Base-by-base conservation (phyloP, 2,888 invertebrate genomes). In the Malacosoma neustria region DNA sequence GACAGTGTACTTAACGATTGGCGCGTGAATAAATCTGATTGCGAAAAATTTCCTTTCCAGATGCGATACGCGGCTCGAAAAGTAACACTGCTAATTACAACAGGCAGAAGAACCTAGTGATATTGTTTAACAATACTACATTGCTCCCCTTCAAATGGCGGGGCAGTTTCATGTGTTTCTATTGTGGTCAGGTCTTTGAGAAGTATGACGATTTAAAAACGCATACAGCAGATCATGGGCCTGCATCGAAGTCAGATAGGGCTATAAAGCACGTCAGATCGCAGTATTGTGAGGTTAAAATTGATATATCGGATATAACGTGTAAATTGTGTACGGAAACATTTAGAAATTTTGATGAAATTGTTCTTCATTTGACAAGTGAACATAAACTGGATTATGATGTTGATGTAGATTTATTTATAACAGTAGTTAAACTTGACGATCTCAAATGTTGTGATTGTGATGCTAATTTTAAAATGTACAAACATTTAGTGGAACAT, bases 141-240 rank as follows among this genome's bases (percentile, higher is more conserved):
- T 47, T 81, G 30, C 61, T 77, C 42, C 82, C 82, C 1, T 81
- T 82, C 55, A 81, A 81, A 61, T 77, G 72, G 69, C 65, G 76
- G 1, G 69, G 71, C 1, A 76, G 72, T 57, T 77, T 70, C 41
- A 49, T 76, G 43, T 82, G 82, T 41, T 81, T 76, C 53, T 80
- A 72, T 53, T 82, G 82, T 38, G 75, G 74, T 1, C 61, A 67
- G 11, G 67, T 71, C 45, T 41, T 64, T 6, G 41, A 52, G 1
- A 50, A 57, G 13, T 63, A 64, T 38, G 42, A 48, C 14, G 51
- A 56, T 29, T 50, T 81, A 11, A 58, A 58, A 38, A 59, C 61
- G 15, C 81, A 82, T 36, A 76, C 72, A 0, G 54, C 59, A 42
- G 48, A 49, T 1, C 82, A 82, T 42, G 70, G 74, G 1, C 43